phyloP scores from a whole-genome alignment of 1,140 invertebrate species.

The Pseudomyrmex pallidus region DNA sequence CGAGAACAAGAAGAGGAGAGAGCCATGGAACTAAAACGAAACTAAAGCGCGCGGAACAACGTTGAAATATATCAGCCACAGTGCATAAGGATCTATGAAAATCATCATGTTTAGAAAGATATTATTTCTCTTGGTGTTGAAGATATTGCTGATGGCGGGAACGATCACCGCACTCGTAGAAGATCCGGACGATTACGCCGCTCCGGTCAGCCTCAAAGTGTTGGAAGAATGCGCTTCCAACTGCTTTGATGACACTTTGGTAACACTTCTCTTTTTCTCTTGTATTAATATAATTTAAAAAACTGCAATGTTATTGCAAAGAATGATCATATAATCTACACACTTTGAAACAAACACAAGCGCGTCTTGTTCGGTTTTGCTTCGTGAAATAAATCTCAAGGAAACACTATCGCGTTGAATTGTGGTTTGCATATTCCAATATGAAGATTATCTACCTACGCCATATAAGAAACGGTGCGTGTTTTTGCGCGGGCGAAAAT shows the following conservation, averaged over 20 bases:
- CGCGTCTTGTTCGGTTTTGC: neutral
- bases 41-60: too few relatives aligned
- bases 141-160: constrained; percentile 76
- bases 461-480: neutral
- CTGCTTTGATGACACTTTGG: constrained; percentile 81
- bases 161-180: constrained; percentile 74
- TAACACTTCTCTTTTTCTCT: neutral
- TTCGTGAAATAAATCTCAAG: neutral
- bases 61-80: too few relatives aligned
- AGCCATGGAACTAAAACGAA: too few relatives aligned
- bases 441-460: neutral
- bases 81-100: constrained; percentile 5
- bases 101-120: constrained; percentile 82
- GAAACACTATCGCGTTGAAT: neutral
- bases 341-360: too few relatives aligned
- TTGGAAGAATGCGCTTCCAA: constrained; percentile 79
- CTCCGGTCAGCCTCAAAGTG: constrained; percentile 73
- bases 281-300: too few relatives aligned
- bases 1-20: constrained; percentile 38
- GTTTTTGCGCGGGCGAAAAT: neutral
- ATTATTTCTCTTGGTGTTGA: constrained; percentile 75
- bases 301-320: too few relatives aligned
- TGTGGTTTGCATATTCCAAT: neutral
- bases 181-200: constrained; percentile 68
- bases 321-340: too few relatives aligned